Evolutionary conservation across 2,113 vertebrate species (phyloP).

Genomic region (Bufo bufo): DNA sequence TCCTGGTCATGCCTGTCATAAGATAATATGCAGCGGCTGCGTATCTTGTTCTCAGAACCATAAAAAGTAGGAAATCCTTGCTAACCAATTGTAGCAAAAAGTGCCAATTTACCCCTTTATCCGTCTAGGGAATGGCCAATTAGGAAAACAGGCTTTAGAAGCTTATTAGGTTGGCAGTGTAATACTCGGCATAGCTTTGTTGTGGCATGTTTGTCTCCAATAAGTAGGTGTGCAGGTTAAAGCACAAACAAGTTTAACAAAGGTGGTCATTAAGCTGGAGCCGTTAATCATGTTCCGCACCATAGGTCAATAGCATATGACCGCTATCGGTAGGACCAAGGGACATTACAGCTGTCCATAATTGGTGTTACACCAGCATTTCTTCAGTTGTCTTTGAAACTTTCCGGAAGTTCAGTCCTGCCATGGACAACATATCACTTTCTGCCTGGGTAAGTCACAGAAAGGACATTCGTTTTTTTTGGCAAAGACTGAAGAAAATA

Average conservation of each 20-base stretch:
- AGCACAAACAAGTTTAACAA: conserved; percentile 49
- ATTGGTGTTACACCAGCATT: neutral
- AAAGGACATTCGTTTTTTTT: neutral
- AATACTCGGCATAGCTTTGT: conserved; percentile 44
- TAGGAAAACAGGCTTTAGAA: conserved; percentile 57
- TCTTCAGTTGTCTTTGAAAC: neutral
- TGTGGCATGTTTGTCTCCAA: conserved; percentile 50
- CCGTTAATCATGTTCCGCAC: conserved; percentile 11
- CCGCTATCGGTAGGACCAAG: neutral
- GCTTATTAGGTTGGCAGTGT: conserved; percentile 55
- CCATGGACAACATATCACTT: neutral
- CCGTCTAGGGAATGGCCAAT: conserved; percentile 56
- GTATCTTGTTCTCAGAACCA: conserved; percentile 30
- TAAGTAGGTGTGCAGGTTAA: conserved; percentile 35
- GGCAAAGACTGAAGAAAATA: neutral
- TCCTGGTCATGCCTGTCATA: conserved; percentile 34
- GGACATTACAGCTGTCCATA: neutral
- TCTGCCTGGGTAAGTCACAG: neutral
- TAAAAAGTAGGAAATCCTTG: conserved; percentile 56
- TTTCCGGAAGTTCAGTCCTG: neutral
- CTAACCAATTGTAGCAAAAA: conserved; percentile 42
- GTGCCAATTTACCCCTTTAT: conserved; percentile 52
- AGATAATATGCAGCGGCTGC: conserved; percentile 23
- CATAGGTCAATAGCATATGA: conserved; percentile 2
- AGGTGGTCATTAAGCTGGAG: conserved; percentile 43